Evolutionary conservation across 2,113 vertebrate species (phyloP), one percentile per base, ranked within the genome.

Genomic region (Engystomops pustulosus): DNA sequence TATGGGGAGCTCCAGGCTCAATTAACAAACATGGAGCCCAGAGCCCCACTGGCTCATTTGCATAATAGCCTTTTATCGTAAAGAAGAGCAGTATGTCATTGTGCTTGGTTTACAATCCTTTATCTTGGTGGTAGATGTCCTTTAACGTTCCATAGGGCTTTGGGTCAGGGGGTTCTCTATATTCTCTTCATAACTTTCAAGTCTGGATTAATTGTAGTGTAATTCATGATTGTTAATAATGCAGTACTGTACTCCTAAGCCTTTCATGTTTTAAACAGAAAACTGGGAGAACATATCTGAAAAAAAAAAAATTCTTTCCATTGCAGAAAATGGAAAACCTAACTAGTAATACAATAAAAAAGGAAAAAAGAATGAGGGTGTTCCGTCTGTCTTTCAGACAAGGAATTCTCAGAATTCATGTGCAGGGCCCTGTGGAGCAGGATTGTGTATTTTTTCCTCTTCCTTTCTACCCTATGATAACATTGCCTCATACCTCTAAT

Each of bases 401-500:
- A 17, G 38, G 38, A 72, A 72, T 72, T 72, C 44, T 14, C 70
- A 72, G 23, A 47, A 15, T 72, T 47, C 14, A 47, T 47, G 11
- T 23, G 20, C 4, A 15, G 15, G 12, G 15, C 69, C 41, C 69
- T 71, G 9, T 67, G 36, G 32, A 41, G 17, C 34, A 70, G 5
- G 0, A 47, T 10, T 74, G 44, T 74, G 41, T 74, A 55, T 55
- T 36, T 55, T 36, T 36, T 68, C 18, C 20, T 44, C 14, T 23
- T 23, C 49, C 41, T 47, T 75, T 36, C 67, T 45, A 25, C 3
- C 34, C 47, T n/a, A 4, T 18, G 49, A 55, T 55, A 49, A 76
- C 47, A 76, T 76, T 32, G 18, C 72, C 72, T 55, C 47, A 36
- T 76, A 76, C 17, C 49, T 75, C 17, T 47, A 53, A 11, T 53